Percentiles rank a stretch among this genome's conserved stretches.
phyloP scores from a whole-genome alignment of 2,797 vertebrate species.

The Lacerta agilis region DNA sequence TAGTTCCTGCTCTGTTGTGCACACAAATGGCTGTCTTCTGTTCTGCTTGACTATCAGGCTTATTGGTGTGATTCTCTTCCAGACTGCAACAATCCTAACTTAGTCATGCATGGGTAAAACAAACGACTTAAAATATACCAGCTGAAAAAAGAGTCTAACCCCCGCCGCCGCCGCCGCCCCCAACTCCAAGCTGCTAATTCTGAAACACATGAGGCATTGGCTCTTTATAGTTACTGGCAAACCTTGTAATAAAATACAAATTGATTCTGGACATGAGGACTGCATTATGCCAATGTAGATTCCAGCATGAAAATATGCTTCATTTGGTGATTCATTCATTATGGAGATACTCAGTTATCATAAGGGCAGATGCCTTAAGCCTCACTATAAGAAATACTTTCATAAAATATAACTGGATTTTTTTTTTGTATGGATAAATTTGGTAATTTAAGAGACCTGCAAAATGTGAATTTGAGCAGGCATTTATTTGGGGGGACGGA shows the following conservation, averaged over 20 bases:
- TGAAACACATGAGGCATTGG: conserved; percentile 41
- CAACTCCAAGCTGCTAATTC: conserved; percentile 54
- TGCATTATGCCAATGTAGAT: conserved; percentile 27
- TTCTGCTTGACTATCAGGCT: not conserved
- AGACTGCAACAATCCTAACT: conserved; percentile 32
- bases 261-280: conserved; percentile 2
- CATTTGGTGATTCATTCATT: conserved; percentile 18
- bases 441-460: not conserved
- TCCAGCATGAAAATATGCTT: conserved; percentile 22
- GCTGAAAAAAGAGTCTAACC: conserved; percentile 25
- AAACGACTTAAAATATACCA: conserved; percentile 54
- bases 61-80: not conserved
- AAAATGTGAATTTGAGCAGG: not conserved
- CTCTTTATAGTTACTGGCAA: conserved; percentile 11
- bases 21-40: not conserved
- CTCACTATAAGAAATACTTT: not conserved
- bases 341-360: not conserved
- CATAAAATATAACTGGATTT: not conserved
- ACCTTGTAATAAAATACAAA: conserved; percentile 26
- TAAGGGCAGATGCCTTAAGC: not conserved
- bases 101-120: conserved; percentile 48
- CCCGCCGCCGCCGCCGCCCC: no score
- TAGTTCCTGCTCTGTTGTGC: not conserved
- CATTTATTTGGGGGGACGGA: not conserved
- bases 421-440: not conserved